A percentile compares a stretch with the other conserved stretches of the same genome.
Conservation (phyloP, 2,797 vertebrate species). For the Halcyon badia region DNA sequence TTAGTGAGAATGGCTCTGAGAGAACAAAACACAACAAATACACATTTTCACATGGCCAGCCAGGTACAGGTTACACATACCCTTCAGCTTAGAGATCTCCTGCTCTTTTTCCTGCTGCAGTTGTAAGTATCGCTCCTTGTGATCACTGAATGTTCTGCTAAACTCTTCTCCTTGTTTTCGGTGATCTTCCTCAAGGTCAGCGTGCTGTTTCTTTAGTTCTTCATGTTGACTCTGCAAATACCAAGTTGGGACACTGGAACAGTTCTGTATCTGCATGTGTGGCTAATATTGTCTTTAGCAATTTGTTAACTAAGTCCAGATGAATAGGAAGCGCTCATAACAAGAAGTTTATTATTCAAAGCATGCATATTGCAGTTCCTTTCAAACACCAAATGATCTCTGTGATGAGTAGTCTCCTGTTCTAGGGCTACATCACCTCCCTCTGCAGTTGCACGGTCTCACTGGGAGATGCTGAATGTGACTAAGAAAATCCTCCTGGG, state of each 20-base stretch:
- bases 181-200: conserved; percentile 91
- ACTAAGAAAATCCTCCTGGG: not conserved
- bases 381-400: conserved; percentile 17
- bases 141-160: conserved; percentile 86
- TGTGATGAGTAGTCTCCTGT: not conserved
- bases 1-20: not conserved
- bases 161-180: conserved; percentile 91
- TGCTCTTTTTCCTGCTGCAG: conserved; percentile 90
- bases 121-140: conserved; percentile 87
- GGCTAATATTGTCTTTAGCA: conserved; percentile 47
- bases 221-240: conserved; percentile 93
- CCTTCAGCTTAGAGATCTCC: conserved; percentile 93
- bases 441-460: not conserved
- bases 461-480: not conserved
- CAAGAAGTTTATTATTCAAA: conserved; percentile 47
- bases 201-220: conserved; percentile 93
- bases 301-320: conserved; percentile 24
- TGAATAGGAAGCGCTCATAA: conserved; percentile 47
- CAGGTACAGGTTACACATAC: conserved; percentile 70
- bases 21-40: not conserved
- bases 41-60: not conserved
- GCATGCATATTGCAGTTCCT: conserved; percentile 6
- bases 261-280: conserved; percentile 5
- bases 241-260: conserved; percentile 20
- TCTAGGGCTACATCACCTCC: not conserved